phyloP scores from a whole-genome alignment of 2,888 invertebrate genomes.

The Athripsodes cinereus region DNA sequence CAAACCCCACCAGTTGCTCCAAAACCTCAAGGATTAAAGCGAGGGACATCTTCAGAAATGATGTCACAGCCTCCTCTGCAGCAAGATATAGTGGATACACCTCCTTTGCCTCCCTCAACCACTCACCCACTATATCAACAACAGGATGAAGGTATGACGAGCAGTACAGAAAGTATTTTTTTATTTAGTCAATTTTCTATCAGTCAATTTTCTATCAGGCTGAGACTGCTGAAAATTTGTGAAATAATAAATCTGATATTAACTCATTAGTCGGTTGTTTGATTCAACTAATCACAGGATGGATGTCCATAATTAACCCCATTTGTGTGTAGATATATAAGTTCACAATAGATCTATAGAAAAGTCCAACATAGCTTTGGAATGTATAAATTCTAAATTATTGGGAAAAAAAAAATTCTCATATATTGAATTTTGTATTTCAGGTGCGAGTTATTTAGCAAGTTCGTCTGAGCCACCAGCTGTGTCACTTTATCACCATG shows the following conservation, averaged over 20 bases:
- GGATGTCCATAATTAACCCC: too few species aligned
- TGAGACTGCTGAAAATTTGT: too few species aligned
- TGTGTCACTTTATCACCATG: conserved; percentile 60
- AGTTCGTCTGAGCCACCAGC: conserved; percentile 69
- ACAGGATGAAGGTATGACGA: conserved; percentile 22
- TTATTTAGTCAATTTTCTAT: too few species aligned
- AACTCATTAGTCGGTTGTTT: too few species aligned
- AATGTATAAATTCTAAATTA: neutral
- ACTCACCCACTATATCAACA: conserved; percentile 56
- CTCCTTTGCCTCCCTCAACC: conserved; percentile 63
- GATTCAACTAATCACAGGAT: too few species aligned
- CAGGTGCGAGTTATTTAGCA: conserved; percentile 53
- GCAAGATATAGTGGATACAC: conserved; percentile 37
- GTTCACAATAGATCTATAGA: too few species aligned
- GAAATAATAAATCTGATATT: too few species aligned
- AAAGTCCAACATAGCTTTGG: neutral
- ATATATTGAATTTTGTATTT: too few species aligned
- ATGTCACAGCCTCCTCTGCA: conserved; percentile 5
- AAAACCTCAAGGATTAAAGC: conserved; percentile 42
- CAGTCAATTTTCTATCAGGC: too few species aligned
- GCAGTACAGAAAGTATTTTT: too few species aligned
- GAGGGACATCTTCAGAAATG: conserved; percentile 25
- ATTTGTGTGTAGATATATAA: too few species aligned
- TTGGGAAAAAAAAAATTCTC: too few species aligned
- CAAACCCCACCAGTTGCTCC: conserved; percentile 53